Conservation (phyloP, 1,140 invertebrate species). For the Cyrtorhinus lividipennis region DNA sequence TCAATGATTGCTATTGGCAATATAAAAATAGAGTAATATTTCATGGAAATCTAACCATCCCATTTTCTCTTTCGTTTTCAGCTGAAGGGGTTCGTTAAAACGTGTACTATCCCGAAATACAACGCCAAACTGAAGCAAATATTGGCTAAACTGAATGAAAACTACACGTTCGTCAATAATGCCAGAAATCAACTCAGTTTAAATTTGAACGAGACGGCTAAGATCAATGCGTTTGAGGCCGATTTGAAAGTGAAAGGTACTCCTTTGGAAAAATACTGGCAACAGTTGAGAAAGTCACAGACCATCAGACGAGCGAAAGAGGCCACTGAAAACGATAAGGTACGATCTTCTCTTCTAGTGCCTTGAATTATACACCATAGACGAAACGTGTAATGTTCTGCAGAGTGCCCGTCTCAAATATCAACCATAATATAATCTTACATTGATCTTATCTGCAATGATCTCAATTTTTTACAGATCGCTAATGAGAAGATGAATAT, state of each 20-base stretch:
- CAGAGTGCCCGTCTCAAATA: not conserved
- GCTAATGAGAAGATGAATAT: slow-evolving; percentile 18
- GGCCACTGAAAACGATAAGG: slow-evolving; percentile 24
- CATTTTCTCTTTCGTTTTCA: slow-evolving; percentile 33
- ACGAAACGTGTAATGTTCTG: no score
- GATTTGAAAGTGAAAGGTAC: slow-evolving; percentile 43
- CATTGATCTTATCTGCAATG: slow-evolving; percentile 10
- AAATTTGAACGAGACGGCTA: slow-evolving; percentile 48
- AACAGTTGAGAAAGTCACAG: slow-evolving; percentile 32
- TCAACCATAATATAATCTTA: not conserved
- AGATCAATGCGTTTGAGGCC: slow-evolving; percentile 63
- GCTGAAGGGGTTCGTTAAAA: slow-evolving; percentile 64
- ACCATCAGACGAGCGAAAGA: slow-evolving; percentile 30
- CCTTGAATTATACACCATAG: no score
- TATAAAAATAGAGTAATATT: not conserved
- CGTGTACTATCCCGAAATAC: slow-evolving; percentile 65
- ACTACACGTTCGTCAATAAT: slow-evolving; percentile 52
- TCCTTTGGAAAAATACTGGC: slow-evolving; percentile 35
- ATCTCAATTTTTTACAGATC: slow-evolving; percentile 17
- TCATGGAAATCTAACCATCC: not conserved
- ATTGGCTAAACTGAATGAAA: slow-evolving; percentile 54
- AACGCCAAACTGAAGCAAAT: slow-evolving; percentile 58
- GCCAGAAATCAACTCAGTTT: slow-evolving; percentile 56
- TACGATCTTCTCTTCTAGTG: slow-evolving; percentile 10
- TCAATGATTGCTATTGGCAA: not conserved